A percentile compares a stretch with the other conserved stretches of the same genome.
Conservation (phyloP, 2,113 vertebrate genomes). For the Greenwoodochromis staneri region DNA sequence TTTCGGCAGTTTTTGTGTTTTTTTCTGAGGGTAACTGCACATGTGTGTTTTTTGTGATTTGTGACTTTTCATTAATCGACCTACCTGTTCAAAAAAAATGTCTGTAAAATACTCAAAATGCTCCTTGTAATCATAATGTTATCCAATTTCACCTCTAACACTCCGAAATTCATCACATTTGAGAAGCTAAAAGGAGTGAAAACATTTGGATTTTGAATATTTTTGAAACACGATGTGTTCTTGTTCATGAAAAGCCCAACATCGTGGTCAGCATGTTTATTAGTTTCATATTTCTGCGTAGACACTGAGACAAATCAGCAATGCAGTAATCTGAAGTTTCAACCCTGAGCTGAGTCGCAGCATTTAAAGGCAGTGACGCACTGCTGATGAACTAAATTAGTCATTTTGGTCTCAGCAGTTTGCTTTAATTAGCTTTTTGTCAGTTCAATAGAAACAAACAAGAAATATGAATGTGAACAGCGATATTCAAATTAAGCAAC, state of each 20-base stretch:
- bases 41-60: not conserved
- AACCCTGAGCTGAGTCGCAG: not conserved
- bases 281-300: not conserved
- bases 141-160: not conserved
- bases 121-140: not conserved
- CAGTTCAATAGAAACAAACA: not conserved
- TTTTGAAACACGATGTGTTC: not conserved
- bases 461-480: not conserved
- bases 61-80: not conserved
- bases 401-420: conserved; percentile 13
- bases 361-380: not conserved
- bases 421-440: conserved; percentile 16
- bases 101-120: not conserved
- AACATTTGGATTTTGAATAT: not conserved
- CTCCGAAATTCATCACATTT: not conserved
- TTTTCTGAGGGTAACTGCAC: not conserved
- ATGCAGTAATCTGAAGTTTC: not conserved
- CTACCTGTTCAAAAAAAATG: not conserved
- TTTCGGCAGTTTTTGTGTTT: not conserved
- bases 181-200: not conserved
- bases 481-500: not conserved
- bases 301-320: not conserved
- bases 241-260: not conserved
- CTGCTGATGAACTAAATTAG: not conserved
- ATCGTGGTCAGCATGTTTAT: not conserved